These are phyloP conservation scores for Dicycla oo DNA, from an alignment of 2,888 invertebrate species.

Conservation along the genomic window DNA sequence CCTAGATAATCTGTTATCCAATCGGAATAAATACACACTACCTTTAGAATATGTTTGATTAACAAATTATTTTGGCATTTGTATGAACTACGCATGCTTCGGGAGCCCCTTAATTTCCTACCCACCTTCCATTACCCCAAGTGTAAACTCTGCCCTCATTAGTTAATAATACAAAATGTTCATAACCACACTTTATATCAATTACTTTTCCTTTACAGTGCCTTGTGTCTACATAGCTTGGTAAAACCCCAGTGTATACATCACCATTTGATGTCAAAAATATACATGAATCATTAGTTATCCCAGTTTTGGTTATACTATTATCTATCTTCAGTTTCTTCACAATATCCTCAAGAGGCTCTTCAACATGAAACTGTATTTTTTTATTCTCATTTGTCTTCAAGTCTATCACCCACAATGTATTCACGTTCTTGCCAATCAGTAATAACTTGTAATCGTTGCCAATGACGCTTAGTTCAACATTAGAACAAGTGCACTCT, in stretches of 20 bases:
- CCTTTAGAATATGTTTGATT: too few species aligned
- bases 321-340: conserved; percentile 71
- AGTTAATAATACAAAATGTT: conserved; percentile 94
- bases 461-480: conserved; percentile 74
- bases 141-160: conserved; percentile 93
- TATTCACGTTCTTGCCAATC: conserved; percentile 67
- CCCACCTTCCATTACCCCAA: conserved; percentile 95
- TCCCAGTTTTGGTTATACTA: conserved; percentile 71
- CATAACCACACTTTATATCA: conserved; percentile 94
- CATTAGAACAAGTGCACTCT: conserved; percentile 58
- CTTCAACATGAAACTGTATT: conserved; percentile 71
- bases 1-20: too few species aligned
- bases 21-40: too few species aligned
- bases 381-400: conserved; percentile 67
- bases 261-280: conserved; percentile 76
- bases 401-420: conserved; percentile 75
- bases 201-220: conserved; percentile 88
- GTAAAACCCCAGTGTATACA: conserved; percentile 91
- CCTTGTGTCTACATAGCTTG: conserved; percentile 90
- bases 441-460: conserved; percentile 79
- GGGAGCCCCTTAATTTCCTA: too few species aligned
- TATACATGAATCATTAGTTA: conserved; percentile 73
- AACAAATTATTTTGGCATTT: too few species aligned
- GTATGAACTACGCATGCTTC: too few species aligned
- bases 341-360: conserved; percentile 62